Conservation (phyloP, 2,888 invertebrate genomes). For the Leucania comma region DNA sequence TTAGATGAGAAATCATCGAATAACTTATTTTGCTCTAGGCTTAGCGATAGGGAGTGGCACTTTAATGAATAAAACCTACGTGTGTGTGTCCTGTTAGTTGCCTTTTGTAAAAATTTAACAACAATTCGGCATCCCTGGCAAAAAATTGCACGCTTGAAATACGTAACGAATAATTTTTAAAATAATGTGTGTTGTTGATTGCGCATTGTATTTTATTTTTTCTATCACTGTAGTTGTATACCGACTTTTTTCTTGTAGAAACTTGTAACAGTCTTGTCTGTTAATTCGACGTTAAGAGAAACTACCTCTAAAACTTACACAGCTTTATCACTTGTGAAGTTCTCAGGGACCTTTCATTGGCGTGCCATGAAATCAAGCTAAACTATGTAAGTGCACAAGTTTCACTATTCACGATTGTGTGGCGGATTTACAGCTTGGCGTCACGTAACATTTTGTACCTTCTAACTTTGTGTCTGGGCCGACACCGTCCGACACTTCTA, state of each 20-base stretch:
- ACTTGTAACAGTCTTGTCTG: conserved; percentile 7
- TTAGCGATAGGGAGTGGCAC: too few species aligned
- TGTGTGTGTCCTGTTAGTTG: too few species aligned
- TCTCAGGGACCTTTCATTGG: conserved; percentile 34
- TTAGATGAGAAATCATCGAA: too few species aligned
- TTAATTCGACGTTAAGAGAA: conserved; percentile 13
- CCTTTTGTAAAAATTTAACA: too few species aligned
- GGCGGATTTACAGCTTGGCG: conserved; percentile 29
- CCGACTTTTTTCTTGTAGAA: not conserved
- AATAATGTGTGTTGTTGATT: not conserved
- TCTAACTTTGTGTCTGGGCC: conserved; percentile 20
- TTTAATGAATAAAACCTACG: too few species aligned
- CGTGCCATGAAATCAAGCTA: conserved; percentile 39
- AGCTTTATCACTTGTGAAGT: conserved; percentile 44
- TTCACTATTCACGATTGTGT: conserved; percentile 49
- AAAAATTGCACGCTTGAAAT: not conserved
- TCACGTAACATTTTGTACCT: conserved; percentile 41
- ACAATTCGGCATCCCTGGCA: too few species aligned
- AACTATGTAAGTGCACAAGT: conserved; percentile 51
- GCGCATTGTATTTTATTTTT: not conserved
- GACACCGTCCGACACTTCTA: conserved; percentile 28
- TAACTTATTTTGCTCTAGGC: too few species aligned
- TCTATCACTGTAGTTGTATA: not conserved
- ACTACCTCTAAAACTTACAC: conserved; percentile 25
- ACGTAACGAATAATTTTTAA: not conserved